phyloP scores from a whole-genome alignment of 2,888 invertebrate species.

The Ptilodon capucinus region DNA sequence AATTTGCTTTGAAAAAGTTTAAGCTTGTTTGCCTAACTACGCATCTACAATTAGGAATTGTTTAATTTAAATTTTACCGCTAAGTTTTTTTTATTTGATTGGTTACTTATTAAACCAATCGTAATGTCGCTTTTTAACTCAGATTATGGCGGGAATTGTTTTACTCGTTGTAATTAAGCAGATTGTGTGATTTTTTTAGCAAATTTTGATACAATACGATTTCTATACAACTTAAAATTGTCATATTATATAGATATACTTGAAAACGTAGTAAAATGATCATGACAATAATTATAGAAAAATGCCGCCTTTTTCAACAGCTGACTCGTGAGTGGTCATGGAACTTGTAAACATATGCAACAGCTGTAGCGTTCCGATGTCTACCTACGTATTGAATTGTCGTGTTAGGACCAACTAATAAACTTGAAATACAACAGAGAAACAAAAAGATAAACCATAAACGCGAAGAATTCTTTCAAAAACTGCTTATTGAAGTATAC shows the following conservation, averaged over 20 bases:
- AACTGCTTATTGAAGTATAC: not conserved
- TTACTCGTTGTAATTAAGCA: not conserved
- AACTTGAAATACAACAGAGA: not conserved
- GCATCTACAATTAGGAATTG: too few species aligned
- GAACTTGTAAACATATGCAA: slow-evolving; percentile 21
- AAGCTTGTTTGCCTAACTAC: too few species aligned
- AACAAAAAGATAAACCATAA: not conserved
- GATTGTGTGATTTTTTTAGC: not conserved
- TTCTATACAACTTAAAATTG: not conserved
- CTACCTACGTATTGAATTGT: not conserved
- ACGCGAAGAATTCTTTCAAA: too few species aligned
- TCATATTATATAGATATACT: not conserved
- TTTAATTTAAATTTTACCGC: slow-evolving; percentile 1
- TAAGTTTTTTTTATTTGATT: slow-evolving; percentile 1
- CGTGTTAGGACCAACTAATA: not conserved
- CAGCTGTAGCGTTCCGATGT: slow-evolving; percentile 14
- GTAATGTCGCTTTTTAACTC: not conserved
- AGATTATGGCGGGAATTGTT: slow-evolving; percentile 15
- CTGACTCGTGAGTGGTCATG: slow-evolving; percentile 26
- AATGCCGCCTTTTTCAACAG: slow-evolving; percentile 32
- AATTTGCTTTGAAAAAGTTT: too few species aligned
- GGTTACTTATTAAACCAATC: slow-evolving; percentile 12
- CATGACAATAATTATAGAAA: slow-evolving; percentile 1
- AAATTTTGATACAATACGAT: not conserved
- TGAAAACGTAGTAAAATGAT: not conserved